These are phyloP conservation scores for Phalera bucephala DNA, from an alignment of 2,888 invertebrate genomes.

Conservation along the genomic window DNA sequence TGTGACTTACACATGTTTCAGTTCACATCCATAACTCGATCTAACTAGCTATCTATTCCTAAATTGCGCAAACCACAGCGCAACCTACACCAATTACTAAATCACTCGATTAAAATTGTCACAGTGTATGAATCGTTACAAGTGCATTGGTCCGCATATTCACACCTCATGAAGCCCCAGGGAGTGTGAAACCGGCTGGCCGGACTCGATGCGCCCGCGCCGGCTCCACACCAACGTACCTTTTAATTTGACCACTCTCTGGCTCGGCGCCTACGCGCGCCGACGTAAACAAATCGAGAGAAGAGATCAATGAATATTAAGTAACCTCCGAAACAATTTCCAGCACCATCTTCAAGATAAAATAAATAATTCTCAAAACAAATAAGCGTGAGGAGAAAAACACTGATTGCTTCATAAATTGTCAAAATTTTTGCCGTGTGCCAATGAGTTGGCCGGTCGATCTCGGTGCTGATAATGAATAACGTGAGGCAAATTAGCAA, in stretches of 20 bases:
- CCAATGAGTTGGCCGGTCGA: constrained; percentile 54
- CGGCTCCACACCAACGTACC: constrained; percentile 33
- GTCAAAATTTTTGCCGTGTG: constrained; percentile 60
- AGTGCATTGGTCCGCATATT: constrained; percentile 57
- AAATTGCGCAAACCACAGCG: constrained; percentile 7
- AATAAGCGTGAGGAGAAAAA: constrained; percentile 67
- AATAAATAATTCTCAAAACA: constrained; percentile 65
- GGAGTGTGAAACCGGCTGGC: constrained; percentile 56
- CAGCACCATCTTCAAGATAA: constrained; percentile 61
- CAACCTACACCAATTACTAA: constrained; percentile 17
- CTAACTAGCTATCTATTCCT: constrained; percentile 3
- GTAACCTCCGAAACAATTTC: constrained; percentile 70
- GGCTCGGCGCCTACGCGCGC: constrained; percentile 56
- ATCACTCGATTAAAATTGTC: constrained; percentile 49
- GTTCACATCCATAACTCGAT: too few relatives aligned
- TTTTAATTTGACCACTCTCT: constrained; percentile 63
- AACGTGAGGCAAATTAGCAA: constrained; percentile 61
- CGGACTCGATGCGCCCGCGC: constrained; percentile 14
- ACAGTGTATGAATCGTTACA: constrained; percentile 51
- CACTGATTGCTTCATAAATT: constrained; percentile 78
- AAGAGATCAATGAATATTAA: constrained; percentile 78
- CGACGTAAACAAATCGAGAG: constrained; percentile 74
- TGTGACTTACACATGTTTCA: too few relatives aligned
- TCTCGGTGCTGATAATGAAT: constrained; percentile 59
- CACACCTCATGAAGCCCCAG: constrained; percentile 69